phyloP scores from a whole-genome alignment of 2,888 invertebrate genomes.

The Chloroclysta siterata region DNA sequence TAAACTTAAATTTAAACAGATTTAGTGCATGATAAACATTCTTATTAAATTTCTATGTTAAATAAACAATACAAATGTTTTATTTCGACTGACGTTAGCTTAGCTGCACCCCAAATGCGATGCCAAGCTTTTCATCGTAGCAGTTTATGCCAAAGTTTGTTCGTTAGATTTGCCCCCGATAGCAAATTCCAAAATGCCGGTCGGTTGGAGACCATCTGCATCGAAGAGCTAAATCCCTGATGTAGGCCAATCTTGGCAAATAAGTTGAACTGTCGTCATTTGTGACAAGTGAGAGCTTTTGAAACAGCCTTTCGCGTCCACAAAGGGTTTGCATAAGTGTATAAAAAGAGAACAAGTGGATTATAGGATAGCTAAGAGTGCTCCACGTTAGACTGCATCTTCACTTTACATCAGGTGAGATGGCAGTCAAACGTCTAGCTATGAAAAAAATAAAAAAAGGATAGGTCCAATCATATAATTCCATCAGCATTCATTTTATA shows the following conservation, averaged over 20 bases:
- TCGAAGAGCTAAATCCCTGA: constrained; percentile 60
- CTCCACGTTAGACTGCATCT: no score
- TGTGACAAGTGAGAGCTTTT: constrained; percentile 7
- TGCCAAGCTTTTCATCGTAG: constrained; percentile 43
- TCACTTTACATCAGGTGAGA: no score
- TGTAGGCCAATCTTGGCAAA: constrained; percentile 58
- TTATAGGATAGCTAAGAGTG: no score
- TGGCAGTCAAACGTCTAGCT: no score
- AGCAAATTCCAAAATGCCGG: constrained; percentile 70
- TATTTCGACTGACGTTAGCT: constrained; percentile 17
- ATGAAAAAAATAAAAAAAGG: no score
- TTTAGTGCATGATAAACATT: no score
- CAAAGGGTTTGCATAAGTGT: no score
- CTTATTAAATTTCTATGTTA: no score
- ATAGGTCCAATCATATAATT: no score
- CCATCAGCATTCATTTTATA: no score
- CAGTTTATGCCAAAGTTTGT: constrained; percentile 61
- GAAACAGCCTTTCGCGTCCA: not conserved
- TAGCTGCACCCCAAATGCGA: constrained; percentile 27
- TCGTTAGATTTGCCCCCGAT: constrained; percentile 59
- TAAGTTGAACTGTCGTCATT: constrained; percentile 46
- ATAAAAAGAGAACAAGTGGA: no score
- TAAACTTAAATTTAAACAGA: no score
- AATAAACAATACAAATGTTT: not conserved
- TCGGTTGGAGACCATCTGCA: constrained; percentile 56